Conservation (phyloP, 1,140 invertebrate genomes). For the Gyrodactylus bullatarudis region DNA sequence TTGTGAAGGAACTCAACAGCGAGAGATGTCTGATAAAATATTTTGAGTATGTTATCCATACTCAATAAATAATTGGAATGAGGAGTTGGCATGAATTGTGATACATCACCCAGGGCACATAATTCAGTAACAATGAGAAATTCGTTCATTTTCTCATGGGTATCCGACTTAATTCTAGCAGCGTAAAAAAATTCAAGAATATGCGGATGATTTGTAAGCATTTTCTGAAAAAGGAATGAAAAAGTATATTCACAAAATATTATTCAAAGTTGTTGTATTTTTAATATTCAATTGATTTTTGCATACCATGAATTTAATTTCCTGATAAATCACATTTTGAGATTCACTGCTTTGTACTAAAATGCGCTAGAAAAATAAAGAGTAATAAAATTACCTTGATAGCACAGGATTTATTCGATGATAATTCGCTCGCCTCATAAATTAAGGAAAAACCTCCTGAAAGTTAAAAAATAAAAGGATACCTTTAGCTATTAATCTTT, state of each 20-base stretch:
- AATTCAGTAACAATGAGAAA: constrained; percentile 25
- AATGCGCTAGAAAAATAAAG: constrained; percentile 18
- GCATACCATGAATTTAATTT: constrained; percentile 24
- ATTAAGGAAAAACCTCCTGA: constrained; percentile 5
- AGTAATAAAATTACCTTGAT: neutral
- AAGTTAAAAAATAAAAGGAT: neutral
- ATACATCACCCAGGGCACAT: constrained; percentile 19
- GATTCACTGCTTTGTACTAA: constrained; percentile 24
- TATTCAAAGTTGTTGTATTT: neutral
- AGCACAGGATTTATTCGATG: constrained; percentile 1
- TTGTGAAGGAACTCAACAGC: constrained; percentile 62
- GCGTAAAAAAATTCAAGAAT: constrained; percentile 25
- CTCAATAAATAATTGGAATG: neutral
- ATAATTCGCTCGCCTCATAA: constrained; percentile 3
- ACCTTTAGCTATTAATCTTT: neutral
- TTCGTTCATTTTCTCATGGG: constrained; percentile 16
- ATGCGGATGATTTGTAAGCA: constrained; percentile 24
- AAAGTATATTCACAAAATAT: neutral
- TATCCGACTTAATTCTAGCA: constrained; percentile 21
- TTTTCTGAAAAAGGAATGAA: constrained; percentile 17
- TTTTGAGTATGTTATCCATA: constrained; percentile 28
- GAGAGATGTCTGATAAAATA: constrained; percentile 58
- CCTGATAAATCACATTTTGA: constrained; percentile 21
- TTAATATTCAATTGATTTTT: neutral
- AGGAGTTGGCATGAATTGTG: neutral